Base-by-base conservation (phyloP, 2,888 invertebrate genomes). In the Protodeltote pygarga region DNA sequence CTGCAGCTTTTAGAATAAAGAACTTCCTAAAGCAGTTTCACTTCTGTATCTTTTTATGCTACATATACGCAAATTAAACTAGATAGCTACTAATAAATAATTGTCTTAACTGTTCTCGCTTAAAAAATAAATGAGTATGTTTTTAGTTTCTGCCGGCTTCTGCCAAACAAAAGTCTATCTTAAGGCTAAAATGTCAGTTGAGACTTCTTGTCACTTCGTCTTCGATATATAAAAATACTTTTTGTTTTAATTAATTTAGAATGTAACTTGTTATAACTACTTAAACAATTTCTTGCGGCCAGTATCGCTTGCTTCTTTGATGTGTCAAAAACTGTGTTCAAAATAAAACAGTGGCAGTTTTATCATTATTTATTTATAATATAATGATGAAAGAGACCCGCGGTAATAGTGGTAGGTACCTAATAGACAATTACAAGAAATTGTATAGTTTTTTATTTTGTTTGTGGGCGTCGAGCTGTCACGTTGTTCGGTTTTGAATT, bases 351-450 rank as follows among this genome's bases (percentile, higher is more conserved):
- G 14, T 14, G 28, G 37, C 3, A 19, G 9, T 4, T n/a, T n/a
- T n/a, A n/a, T 37, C 19, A 27, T 20, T 20, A 14, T 28, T 21
- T 5, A 28, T 16, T 24, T 16, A 35, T 24, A 6, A n/a, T n/a
- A n/a, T n/a, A n/a, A n/a, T n/a, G 5, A 53, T 61, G 1, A 53
- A 57, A 53, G 47, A 29, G 34, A 2, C 1, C 46, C 46, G 62
- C 40, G 29, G 13, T 11, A 29, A 21, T 32, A 28, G 17, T 52
- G n/a, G n/a, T n/a, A n/a, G n/a, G n/a, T n/a, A n/a, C n/a, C n/a
- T n/a, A 39, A 61, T 51, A 31, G 11, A 27, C 34, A 40, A 34
- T 60, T 45, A 25, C 27, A 24, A 6, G 10, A 8, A 27, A 27
- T 27, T 14, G 9, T 16, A 11, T 32, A 32, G 2, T 16, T 47